Evolutionary conservation across 2,797 vertebrate species (phyloP).

Genomic region (Fundulus diaphanus): DNA sequence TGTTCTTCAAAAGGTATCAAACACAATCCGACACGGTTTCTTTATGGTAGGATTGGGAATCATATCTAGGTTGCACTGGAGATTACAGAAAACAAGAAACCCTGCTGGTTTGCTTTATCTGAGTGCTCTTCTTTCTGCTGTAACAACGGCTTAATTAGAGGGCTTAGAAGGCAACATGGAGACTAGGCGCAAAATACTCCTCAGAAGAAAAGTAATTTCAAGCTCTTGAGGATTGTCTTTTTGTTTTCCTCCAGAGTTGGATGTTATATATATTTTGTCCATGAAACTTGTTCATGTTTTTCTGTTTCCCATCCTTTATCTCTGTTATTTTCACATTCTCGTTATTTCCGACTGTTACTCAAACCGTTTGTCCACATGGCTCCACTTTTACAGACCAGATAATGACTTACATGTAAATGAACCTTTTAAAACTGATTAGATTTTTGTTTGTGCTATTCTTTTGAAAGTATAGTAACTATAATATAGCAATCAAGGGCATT

Average conservation of each 20-base stretch:
- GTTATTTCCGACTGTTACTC: not conserved
- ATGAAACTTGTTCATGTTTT: not conserved
- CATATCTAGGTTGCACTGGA: conserved; percentile 51
- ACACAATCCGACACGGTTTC: conserved; percentile 36
- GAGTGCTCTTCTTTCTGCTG: conserved; percentile 23
- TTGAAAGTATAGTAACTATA: not conserved
- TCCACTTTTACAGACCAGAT: not conserved
- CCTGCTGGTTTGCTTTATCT: conserved; percentile 43
- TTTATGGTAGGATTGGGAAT: conserved; percentile 28
- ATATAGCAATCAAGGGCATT: not conserved
- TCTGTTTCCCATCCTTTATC: not conserved
- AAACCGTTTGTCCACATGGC: not conserved
- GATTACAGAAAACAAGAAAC: conserved; percentile 46
- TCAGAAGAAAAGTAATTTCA: conserved; percentile 53
- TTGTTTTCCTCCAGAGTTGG: not conserved
- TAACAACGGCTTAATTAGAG: conserved; percentile 53
- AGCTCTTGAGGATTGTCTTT: conserved; percentile 15
- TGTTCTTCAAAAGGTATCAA: conserved; percentile 37
- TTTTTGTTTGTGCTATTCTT: not conserved
- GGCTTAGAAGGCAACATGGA: conserved; percentile 27
- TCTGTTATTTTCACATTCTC: conserved; percentile 1
- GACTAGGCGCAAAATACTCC: conserved; percentile 37
- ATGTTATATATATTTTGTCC: conserved; percentile 3
- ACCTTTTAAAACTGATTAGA: not conserved
- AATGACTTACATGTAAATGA: not conserved